These are phyloP conservation scores for Timandra comae DNA, from an alignment of 2,888 invertebrate species.

Conservation along the genomic window DNA sequence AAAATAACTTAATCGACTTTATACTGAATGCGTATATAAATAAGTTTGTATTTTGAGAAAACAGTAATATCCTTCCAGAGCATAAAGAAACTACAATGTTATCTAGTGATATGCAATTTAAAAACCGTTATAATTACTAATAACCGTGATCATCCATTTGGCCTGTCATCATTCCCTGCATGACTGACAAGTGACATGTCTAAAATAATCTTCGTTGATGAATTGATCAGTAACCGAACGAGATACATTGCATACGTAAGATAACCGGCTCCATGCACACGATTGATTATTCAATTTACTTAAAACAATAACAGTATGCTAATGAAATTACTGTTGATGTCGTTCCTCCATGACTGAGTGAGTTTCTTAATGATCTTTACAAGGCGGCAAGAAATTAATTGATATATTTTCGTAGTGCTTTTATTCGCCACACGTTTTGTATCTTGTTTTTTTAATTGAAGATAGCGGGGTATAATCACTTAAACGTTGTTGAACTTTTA, in stretches of 20 bases:
- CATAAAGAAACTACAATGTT: too few relatives aligned
- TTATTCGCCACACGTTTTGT: background rate
- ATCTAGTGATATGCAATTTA: too few relatives aligned
- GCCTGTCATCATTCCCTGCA: constrained; percentile 23
- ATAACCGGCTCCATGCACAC: constrained; percentile 12
- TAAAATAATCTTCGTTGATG: constrained; percentile 32
- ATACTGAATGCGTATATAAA: too few relatives aligned
- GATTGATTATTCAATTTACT: constrained; percentile 31
- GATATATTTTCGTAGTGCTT: background rate
- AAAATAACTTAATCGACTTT: too few relatives aligned
- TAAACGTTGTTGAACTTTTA: too few relatives aligned
- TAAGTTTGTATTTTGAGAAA: too few relatives aligned
- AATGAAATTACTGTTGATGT: constrained; percentile 34
- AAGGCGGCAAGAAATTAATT: background rate
- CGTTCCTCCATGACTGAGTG: constrained; percentile 1
- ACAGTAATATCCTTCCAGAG: too few relatives aligned
- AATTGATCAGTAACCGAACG: too few relatives aligned
- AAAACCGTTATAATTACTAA: too few relatives aligned
- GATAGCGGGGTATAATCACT: too few relatives aligned
- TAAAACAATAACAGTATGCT: constrained; percentile 36
- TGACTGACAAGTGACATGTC: constrained; percentile 27
- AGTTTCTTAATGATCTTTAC: background rate
- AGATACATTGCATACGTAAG: constrained; percentile 19
- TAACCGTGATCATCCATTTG: constrained; percentile 16
- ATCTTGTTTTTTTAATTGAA: background rate